Base-by-base conservation (phyloP, 2,113 vertebrate species). In the Eulemur rufifrons region DNA sequence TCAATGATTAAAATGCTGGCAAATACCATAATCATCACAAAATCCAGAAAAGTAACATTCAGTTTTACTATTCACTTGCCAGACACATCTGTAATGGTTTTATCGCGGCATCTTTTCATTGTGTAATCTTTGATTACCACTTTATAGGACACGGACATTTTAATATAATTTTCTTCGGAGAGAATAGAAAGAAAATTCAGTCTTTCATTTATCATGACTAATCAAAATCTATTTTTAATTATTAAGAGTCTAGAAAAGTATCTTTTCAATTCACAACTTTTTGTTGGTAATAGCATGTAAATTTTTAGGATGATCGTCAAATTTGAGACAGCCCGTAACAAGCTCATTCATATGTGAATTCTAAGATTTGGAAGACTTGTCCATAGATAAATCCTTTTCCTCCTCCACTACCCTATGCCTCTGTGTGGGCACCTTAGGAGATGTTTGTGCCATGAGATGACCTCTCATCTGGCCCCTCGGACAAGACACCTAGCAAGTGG, bases 371-470 rank as follows among this genome's bases (percentile, higher is more conserved):
- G 59, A 64, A 64, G 59, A 34, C 20, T 21, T 45, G 6, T 32
- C 37, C 27, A 56, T 12, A 45, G 39, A 64, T 29, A 83, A 63
- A 64, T 63, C 17, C 27, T 18, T 29, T 64, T 64, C 59, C 27
- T 83, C 17, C 27, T 42, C 18, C 10, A 21, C 39, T 34, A 13
- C 59, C 39, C 39, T 6, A 9, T 2, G 6, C 81, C 37, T 47
- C 81, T 32, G 17, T 29, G 32, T 8, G 54, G 80, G 56, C 29
- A 14, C 64, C 34, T 0, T 0, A 11, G 37, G 63, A 39, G 8
- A 8, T 2, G 13, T 2, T 9, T 42, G 20, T 21, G 12, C 8
- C 12, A 27, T 0, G 5, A 6, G 15, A 23, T 2, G 63, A 37
- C 39, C 63, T 47, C 27, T 29, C 9, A 18, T 23, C 32, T 32